Conservation (phyloP, 2,888 invertebrate species). For the Tetragonisca angustula region DNA sequence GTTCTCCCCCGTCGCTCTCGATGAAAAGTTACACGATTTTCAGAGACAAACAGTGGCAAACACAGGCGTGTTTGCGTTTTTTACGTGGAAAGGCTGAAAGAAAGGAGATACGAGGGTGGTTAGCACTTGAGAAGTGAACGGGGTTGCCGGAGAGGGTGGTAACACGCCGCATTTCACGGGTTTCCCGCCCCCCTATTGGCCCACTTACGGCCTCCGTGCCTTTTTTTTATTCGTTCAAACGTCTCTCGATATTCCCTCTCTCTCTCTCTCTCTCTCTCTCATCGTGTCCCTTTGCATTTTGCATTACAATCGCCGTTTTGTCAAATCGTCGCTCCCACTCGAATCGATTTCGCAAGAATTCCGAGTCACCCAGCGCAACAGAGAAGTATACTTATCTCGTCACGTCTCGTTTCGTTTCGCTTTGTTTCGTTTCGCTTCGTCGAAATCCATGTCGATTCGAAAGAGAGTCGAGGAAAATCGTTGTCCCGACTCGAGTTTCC, state of each 20-base stretch:
- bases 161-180: constrained; percentile 78
- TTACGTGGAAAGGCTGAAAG: constrained; percentile 12
- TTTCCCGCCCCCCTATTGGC: constrained; percentile 81
- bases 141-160: constrained; percentile 60
- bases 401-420: too few species aligned
- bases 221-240: constrained; percentile 37
- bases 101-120: constrained; percentile 54
- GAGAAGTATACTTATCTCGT: too few species aligned
- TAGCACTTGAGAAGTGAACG: constrained; percentile 62
- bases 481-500: too few species aligned
- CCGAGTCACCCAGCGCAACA: background rate
- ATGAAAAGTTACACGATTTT: background rate
- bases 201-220: constrained; percentile 75
- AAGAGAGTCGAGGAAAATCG: too few species aligned
- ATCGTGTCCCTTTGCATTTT: background rate
- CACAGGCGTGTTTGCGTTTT: constrained; percentile 30
- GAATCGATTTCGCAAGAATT: background rate
- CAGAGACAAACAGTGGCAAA: background rate
- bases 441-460: too few species aligned
- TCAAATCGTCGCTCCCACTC: background rate
- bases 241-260: constrained; percentile 18
- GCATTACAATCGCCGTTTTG: background rate
- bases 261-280: too few species aligned
- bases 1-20: background rate
- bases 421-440: too few species aligned